Evolutionary conservation across 2,888 invertebrate genomes (phyloP).

Genomic region (Tigriopus californicus): DNA sequence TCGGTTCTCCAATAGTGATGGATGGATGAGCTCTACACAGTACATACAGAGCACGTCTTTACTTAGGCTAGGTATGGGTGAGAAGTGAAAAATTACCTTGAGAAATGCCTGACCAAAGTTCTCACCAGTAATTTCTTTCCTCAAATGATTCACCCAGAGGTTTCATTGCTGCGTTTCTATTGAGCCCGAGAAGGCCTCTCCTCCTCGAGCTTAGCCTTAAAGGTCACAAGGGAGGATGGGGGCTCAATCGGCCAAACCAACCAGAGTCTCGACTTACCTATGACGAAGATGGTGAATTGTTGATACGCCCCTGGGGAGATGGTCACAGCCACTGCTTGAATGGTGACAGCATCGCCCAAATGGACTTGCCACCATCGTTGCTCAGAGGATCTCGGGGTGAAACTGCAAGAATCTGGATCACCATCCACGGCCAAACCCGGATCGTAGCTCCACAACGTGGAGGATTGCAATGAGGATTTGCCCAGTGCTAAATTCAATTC

Average conservation of each 20-base stretch:
- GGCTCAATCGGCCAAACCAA: background rate
- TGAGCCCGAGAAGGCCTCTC: too few relatives aligned
- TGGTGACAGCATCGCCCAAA: constrained; percentile 20
- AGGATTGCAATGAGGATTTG: constrained; percentile 20
- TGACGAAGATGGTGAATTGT: constrained; percentile 13
- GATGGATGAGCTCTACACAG: too few relatives aligned
- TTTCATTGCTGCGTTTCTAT: too few relatives aligned
- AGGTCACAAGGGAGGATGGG: background rate
- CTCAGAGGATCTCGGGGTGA: constrained; percentile 23
- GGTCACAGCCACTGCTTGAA: constrained; percentile 22
- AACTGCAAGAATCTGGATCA: constrained; percentile 23
- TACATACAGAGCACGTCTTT: too few relatives aligned
- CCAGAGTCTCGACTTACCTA: background rate
- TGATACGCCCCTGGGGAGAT: constrained; percentile 21
- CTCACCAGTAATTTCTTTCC: too few relatives aligned
- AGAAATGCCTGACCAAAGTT: too few relatives aligned
- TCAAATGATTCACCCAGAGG: too few relatives aligned
- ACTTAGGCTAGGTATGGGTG: too few relatives aligned
- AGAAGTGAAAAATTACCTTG: too few relatives aligned
- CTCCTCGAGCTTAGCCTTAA: background rate
- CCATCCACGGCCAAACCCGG: constrained; percentile 25
- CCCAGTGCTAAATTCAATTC: constrained; percentile 22
- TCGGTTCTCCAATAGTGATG: too few relatives aligned
- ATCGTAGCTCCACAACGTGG: constrained; percentile 23
- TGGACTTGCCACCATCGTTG: constrained; percentile 26